Evolutionary conservation across 2,888 invertebrate species (phyloP), one percentile per base, ranked within the genome.

Genomic region (Automeris io): DNA sequence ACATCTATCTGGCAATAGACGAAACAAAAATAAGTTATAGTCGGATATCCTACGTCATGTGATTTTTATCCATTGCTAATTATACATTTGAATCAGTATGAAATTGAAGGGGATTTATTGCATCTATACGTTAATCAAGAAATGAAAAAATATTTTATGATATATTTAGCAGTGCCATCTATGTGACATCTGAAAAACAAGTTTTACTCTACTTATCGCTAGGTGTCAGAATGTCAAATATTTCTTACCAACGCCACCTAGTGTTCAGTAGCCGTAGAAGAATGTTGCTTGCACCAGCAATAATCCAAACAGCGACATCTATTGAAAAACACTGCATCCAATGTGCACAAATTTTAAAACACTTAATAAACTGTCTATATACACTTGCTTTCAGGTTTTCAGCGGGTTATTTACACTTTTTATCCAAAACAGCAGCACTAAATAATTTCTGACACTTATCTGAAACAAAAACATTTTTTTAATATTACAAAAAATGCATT

Each of bases 301-400:
- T 57, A 65, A 70, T 64, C 54, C 66, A 47, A 69, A 64, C 70
- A 75, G 61, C 75, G 79, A 75, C 77, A 81, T 78, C 82, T 82
- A 63, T 63, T 46, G 57, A 59, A 57, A 51, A 75, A 62, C 86
- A 85, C 86, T 85, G 85, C 85, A 86, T 86, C 85, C 85, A 82
- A 77, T 66, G 60, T 59, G 61, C 76, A 79, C 76, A 57, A n/a
- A n/a, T 64, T 61, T 55, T 2, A 3, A 23, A 5, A 32, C 23
- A 31, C 31, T 13, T 18, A 8, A 23, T 21, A 22, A 26, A n/a
- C 7, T 13, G 21, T 38, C 16, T 26, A 8, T 29, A 8, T 29
- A 29, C 29, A 29, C 29, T 33, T 21, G 23, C 4, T 36, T 21
- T 57, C 71, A 77, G 70, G 64, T 72, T 64, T 61, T 61, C 54